Base-by-base conservation (phyloP, 2,113 vertebrate genomes). In the Amblyopsis rosae region DNA sequence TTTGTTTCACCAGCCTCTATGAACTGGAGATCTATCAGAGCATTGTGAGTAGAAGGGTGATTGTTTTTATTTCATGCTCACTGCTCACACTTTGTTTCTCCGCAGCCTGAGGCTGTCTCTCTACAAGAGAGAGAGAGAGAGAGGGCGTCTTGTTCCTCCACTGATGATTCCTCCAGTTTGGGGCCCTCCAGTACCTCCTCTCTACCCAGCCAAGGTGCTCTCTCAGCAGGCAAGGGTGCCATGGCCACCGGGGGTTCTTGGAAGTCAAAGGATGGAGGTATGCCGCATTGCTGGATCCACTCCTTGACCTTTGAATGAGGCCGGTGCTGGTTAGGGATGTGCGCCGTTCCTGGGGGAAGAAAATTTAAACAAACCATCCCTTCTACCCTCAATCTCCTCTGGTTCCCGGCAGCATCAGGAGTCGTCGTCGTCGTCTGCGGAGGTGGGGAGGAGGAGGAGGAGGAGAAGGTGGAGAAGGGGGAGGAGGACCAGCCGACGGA, bases 401-500 rank as follows among this genome's bases (percentile, higher is more conserved):
- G 9, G 19, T 50, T 62, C 12, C 11, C 5, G 69, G 64, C 74
- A 55, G 75, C 64, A 56, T 1, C 26, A 26, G 26, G 26, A 26
- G 26, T 26, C 26, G 26, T 26, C 19, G 26, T 26, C 19, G 19
- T 19, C 26, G 26, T 26, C 26, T 26, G 67, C 62, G 45, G 41
- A n/a, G n/a, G 59, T 90, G 87, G 65, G 86, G 83, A 6, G 82
- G 76, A 2, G 76, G 80, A 0, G 84, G 85, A n/a, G 69, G 65
- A 4, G 10, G 70, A 69, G 57, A 81, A 56, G 60, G 82, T 85
- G 32, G 79, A 95, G 33, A 94, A 95, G 54, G 95, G 96, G 77
- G 91, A 92, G 62, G 92, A 92, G 87, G 95, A 96, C 85, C 92
- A 93, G 19, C 92, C 97, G 81, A 91, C 90, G 0, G 94, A 95